Conservation (phyloP, 2,888 invertebrate species). For the Sphaerophoria rueppellii region DNA sequence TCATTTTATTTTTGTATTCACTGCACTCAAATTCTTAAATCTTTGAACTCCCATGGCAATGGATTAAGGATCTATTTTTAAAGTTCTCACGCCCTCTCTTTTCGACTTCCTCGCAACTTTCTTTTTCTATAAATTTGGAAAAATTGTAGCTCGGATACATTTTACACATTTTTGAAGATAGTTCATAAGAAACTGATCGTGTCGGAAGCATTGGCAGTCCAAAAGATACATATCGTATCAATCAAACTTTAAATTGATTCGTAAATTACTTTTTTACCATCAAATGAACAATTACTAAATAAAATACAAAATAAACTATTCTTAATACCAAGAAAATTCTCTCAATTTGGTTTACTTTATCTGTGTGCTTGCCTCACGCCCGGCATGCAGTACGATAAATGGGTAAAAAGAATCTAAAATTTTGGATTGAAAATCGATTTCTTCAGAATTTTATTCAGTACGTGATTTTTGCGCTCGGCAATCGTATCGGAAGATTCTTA, state of each 20-base stretch:
- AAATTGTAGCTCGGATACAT: not conserved
- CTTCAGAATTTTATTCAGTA: slow-evolving; percentile 46
- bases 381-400: not conserved
- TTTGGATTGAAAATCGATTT: slow-evolving; percentile 49
- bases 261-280: not conserved
- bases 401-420: slow-evolving; percentile 24
- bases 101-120: slow-evolving; percentile 12
- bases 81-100: not conserved
- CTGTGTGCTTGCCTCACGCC: slow-evolving; percentile 5
- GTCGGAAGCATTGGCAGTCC: not conserved
- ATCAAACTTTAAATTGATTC: slow-evolving; percentile 2
- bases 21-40: not conserved
- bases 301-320: not conserved
- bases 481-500: slow-evolving; percentile 16
- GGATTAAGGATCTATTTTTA: slow-evolving; percentile 35
- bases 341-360: slow-evolving; percentile 13
- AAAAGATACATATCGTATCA: not conserved
- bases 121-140: slow-evolving; percentile 26
- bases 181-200: not conserved
- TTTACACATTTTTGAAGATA: not conserved
- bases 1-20: not conserved
- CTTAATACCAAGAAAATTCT: not conserved
- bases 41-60: not conserved
- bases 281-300: not conserved
- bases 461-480: slow-evolving; percentile 29